Base-by-base conservation (phyloP, 2,113 vertebrate genomes). In the Trogon surrucura region DNA sequence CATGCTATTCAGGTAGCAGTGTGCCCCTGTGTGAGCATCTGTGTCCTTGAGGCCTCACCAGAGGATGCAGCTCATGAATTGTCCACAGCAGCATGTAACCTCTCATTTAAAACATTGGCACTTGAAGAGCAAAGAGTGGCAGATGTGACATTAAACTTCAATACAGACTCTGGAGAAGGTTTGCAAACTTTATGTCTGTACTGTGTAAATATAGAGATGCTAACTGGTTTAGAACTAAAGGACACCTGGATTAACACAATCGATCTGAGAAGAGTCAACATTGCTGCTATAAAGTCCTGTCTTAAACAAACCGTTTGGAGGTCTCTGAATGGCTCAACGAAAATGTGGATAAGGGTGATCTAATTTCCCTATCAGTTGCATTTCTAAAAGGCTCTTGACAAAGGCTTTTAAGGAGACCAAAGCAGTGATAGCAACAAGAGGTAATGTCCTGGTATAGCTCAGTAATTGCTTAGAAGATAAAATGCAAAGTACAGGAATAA, bases 261-360 rank as follows among this genome's bases (percentile, higher is more conserved):
- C 74, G 36, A 79, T 83, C 56, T 64, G 83, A 66, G 86, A 81
- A 81, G 48, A 86, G 69, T 95, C 92, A 95, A 95, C 57, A 93
- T 4, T 27, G 69, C 44, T n/a, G 77, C 93, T 72, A 69, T 91
- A 56, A 90, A 91, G 65, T 56, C 69, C 32, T 84, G 38, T 61
- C 69, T 95, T 91, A 93, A 95, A 83, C 85, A 95, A 93, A 93
- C 25, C 44, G 64, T 79, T 78, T 30, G 19, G 86, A 91, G 65
- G 38, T 74, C 53, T 51, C 61, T 65, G 83, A 71, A 91, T 91
- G 67, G 77, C 77, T 92, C 83, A 87, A 74, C 32, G 89, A 87
- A 93, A 75, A 70, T 1, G 8, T 71, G 80, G 89, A 36, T 89
- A 95, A 91, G 56, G 26, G 60, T 86, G 80, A 89, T 75, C 56